These are phyloP conservation scores for Drosophila ironensis DNA, from an alignment of 1,140 invertebrate genomes.

Conservation along the genomic window DNA sequence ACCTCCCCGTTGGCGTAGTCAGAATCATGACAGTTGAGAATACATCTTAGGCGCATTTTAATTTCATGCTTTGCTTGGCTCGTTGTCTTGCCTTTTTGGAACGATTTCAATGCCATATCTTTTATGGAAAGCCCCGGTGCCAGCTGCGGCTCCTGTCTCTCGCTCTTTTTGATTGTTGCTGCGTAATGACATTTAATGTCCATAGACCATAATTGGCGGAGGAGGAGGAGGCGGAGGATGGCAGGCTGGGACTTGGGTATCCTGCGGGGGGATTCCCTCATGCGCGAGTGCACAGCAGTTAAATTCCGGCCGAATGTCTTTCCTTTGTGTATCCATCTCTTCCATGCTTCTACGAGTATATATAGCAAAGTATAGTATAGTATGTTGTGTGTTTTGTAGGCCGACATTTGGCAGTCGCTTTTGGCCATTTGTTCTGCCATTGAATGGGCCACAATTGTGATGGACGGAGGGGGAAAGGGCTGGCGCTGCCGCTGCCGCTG, in stretches of 20 bases:
- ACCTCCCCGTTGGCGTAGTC: no score
- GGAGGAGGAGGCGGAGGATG: not conserved
- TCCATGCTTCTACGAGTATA: slow-evolving; percentile 2
- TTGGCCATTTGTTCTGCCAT: slow-evolving; percentile 46
- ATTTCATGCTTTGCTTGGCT: slow-evolving; percentile 76
- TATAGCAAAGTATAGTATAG: no score
- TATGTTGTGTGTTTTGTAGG: slow-evolving; percentile 34
- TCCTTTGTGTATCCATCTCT: slow-evolving; percentile 33
- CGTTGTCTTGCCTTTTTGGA: slow-evolving; percentile 2
- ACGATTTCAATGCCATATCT: not conserved
- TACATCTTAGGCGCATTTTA: slow-evolving; percentile 81
- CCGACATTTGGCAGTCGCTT: slow-evolving; percentile 53
- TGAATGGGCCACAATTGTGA: slow-evolving; percentile 27
- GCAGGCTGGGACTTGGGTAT: no score
- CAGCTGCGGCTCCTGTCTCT: slow-evolving; percentile 19
- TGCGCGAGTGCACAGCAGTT: slow-evolving; percentile 76
- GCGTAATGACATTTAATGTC: slow-evolving; percentile 80
- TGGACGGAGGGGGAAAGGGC: not conserved
- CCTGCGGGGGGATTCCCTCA: slow-evolving; percentile 27
- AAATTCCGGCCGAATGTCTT: slow-evolving; percentile 53
- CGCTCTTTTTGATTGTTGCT: slow-evolving; percentile 73
- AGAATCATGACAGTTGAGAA: slow-evolving; percentile 59
- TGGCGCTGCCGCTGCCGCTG: no score
- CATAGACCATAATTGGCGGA: slow-evolving; percentile 72
- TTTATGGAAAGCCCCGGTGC: not conserved